Conservation (phyloP, 1,140 invertebrate genomes). For the Reticulitermes speratus region DNA sequence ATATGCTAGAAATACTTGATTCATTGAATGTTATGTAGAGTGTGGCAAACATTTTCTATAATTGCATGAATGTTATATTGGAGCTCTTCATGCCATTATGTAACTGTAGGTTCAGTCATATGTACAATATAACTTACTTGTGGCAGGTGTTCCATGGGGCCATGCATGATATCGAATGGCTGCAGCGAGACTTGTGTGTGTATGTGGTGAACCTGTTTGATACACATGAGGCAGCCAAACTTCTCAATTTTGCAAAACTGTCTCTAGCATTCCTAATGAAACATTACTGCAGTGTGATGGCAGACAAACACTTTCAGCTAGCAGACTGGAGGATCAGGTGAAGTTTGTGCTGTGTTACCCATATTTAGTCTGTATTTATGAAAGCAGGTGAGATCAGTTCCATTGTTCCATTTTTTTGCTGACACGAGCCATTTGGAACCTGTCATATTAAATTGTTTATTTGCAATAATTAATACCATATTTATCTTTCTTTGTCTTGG, state of each 20-base stretch:
- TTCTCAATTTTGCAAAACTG: conserved; percentile 67
- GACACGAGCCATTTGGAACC: too few species aligned
- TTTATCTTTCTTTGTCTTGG: too few species aligned
- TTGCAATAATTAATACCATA: too few species aligned
- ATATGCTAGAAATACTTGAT: too few species aligned
- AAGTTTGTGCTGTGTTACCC: neutral
- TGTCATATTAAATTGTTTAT: too few species aligned
- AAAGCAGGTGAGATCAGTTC: too few species aligned
- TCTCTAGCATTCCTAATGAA: conserved; percentile 80
- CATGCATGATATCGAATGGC: conserved; percentile 86
- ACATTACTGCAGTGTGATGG: conserved; percentile 73
- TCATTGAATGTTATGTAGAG: too few species aligned
- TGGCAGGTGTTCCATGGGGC: conserved; percentile 88
- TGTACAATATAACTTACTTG: neutral
- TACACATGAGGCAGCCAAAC: conserved; percentile 83
- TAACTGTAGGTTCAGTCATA: neutral
- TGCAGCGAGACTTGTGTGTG: conserved; percentile 92
- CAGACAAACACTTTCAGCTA: conserved; percentile 89
- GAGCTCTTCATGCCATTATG: too few species aligned
- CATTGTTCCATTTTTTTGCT: too few species aligned
- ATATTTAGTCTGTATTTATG: too few species aligned
- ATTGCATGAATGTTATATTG: too few species aligned
- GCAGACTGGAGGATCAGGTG: conserved; percentile 94
- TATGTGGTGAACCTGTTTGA: conserved; percentile 99
- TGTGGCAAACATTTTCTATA: too few species aligned